Evolutionary conservation across 2,888 invertebrate genomes (phyloP), one percentile per base, ranked within the genome.

Genomic region (Calameuta pallipes): DNA sequence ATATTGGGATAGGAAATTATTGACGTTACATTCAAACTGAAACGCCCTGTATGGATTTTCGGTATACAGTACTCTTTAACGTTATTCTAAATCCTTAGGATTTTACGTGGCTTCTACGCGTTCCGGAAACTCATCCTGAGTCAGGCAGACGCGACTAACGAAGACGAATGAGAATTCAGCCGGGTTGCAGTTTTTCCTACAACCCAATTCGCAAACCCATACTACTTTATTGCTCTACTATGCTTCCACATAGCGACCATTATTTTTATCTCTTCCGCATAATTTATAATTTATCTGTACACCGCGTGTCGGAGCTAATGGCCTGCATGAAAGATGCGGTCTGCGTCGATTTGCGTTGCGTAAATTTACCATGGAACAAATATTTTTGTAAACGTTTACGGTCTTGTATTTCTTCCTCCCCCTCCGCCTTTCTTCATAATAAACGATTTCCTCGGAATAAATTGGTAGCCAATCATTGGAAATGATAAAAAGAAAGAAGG

Each of bases 241-340:
- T 37, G 35, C 23, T 76, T 74, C 36, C 76, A 73, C 68, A 15
- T 23, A 33, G 68, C n/a, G 15, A 73, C 70, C 74, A 33, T 80
- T 85, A 83, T 80, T 85, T 87, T 87, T 88, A 88, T 88, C 88
- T 87, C 88, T 88, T 88, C 88, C 87, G 82, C 86, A 83, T 88
- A 89, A 88, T 88, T 86, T 86, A 82, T 84, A 86, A 87, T 87
- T 88, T 86, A 86, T 80, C 79, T 71, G 79, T 70, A 76, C 79
- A 77, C 78, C 56, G 75, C 31, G 76, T 34, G 75, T 56, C 77
- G 23, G 75, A 71, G 80, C 80, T 85, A 83, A 83, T 82, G 81
- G 77, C 75, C 56, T 56, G 56, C 23, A 56, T 23, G 56, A 56
- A 56, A 56, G 56, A 56, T 56, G 56, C 23, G 56, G 23, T 23